phyloP scores from a whole-genome alignment of 2,797 vertebrate species.

The Rhincodon typus region DNA sequence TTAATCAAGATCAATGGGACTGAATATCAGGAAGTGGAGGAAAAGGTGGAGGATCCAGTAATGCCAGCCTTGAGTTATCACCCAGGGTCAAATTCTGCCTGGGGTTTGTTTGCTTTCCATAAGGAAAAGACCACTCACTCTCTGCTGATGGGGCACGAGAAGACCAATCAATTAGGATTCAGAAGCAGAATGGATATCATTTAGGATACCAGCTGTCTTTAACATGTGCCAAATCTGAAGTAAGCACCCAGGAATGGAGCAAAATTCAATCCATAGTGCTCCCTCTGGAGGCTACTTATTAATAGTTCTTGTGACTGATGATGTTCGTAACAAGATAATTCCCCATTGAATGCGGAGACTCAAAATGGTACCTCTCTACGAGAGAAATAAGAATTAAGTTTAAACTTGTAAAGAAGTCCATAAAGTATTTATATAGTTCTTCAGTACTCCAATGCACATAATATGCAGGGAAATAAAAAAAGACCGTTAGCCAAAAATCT shows the following conservation, averaged over 20 bases:
- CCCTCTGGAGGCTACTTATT: neutral
- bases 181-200: neutral
- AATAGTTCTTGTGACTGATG: neutral
- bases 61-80: neutral
- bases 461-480: too few species aligned
- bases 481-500: too few species aligned
- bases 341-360: neutral
- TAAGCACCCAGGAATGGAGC: neutral
- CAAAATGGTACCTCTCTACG: neutral
- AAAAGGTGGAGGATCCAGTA: neutral
- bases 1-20: neutral
- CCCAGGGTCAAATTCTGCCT: neutral
- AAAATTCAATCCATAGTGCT: neutral
- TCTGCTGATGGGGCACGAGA: neutral
- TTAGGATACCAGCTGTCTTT: neutral
- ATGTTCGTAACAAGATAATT: neutral
- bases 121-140: neutral
- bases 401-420: neutral
- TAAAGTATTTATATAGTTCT: too few species aligned
- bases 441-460: neutral
- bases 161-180: neutral
- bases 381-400: neutral
- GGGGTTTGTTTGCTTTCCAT: neutral
- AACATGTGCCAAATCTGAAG: neutral
- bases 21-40: neutral